These are phyloP conservation scores for Crotalus viridis DNA, from an alignment of 2,113 vertebrate species.

Conservation along the genomic window DNA sequence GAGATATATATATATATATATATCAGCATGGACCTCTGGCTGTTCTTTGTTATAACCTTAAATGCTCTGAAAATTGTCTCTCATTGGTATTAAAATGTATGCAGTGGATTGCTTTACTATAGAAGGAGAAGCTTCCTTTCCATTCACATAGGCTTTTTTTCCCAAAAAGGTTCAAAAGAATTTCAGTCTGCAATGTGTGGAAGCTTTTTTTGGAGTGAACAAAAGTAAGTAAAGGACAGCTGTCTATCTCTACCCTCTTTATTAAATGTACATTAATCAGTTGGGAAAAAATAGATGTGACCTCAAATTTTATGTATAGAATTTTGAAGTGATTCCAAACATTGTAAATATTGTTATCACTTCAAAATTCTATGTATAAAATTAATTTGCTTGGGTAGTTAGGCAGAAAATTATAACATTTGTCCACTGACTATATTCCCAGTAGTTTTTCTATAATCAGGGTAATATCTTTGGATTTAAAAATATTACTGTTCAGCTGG, in stretches of 20 bases:
- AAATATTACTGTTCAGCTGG: not conserved
- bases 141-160: conserved; percentile 4
- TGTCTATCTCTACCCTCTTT: not conserved
- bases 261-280: conserved; percentile 16
- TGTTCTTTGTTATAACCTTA: conserved; percentile 43
- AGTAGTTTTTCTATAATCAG: not conserved
- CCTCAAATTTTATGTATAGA: conserved; percentile 32
- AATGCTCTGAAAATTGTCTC: conserved; percentile 31
- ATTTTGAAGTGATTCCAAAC: conserved; percentile 47
- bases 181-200: conserved; percentile 23
- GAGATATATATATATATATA: not conserved
- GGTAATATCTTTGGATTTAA: not conserved
- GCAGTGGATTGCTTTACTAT: conserved; percentile 25
- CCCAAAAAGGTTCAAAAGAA: not conserved
- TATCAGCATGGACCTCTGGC: not conserved
- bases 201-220: not conserved
- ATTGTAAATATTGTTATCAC: conserved; percentile 24
- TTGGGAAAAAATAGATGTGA: not conserved
- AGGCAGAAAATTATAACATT: not conserved
- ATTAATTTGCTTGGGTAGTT: conserved; percentile 51
- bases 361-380: not conserved
- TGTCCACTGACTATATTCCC: not conserved
- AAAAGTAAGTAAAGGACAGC: not conserved
- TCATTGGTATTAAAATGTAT: conserved; percentile 28
- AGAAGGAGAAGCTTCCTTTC: conserved; percentile 34